Percentiles rank a stretch among this genome's conserved stretches.
phyloP scores from a whole-genome alignment of 2,797 vertebrate species.

The Kryptopterus vitreolus region DNA sequence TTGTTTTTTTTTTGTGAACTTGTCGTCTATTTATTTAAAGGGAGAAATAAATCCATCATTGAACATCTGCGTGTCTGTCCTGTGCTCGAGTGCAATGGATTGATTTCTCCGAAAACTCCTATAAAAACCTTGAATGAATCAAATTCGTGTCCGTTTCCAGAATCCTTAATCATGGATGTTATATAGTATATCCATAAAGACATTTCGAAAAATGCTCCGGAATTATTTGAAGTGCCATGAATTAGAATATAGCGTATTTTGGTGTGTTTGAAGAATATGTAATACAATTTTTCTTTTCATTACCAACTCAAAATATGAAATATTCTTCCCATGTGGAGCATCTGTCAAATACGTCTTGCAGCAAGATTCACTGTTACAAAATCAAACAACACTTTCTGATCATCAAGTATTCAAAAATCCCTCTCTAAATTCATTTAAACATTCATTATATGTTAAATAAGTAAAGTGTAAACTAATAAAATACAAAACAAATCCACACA shows the following conservation, averaged over 20 bases:
- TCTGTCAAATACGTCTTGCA: background rate
- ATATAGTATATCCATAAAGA: too few species aligned
- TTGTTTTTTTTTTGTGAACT: constrained; percentile 58
- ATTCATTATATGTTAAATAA: too few species aligned
- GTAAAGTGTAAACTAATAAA: background rate
- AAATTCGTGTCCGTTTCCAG: background rate
- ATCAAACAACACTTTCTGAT: background rate
- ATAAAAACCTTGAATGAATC: background rate
- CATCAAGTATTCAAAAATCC: background rate
- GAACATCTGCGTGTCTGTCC: background rate
- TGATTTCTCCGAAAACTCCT: background rate
- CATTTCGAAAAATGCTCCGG: too few species aligned
- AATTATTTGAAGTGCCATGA: too few species aligned
- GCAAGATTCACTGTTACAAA: background rate
- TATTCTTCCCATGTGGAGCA: background rate
- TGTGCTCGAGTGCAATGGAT: background rate
- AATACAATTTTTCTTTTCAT: too few species aligned
- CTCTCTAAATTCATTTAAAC: too few species aligned
- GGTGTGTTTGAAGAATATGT: too few species aligned
- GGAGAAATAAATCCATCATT: constrained; percentile 67
- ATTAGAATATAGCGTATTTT: too few species aligned
- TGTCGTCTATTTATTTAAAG: constrained; percentile 73
- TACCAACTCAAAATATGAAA: too few species aligned
- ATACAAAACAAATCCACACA: background rate
- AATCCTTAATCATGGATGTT: background rate